Evolutionary conservation across 23 tunicate species (phyloP).

Genomic region (Diplosoma virens): DNA sequence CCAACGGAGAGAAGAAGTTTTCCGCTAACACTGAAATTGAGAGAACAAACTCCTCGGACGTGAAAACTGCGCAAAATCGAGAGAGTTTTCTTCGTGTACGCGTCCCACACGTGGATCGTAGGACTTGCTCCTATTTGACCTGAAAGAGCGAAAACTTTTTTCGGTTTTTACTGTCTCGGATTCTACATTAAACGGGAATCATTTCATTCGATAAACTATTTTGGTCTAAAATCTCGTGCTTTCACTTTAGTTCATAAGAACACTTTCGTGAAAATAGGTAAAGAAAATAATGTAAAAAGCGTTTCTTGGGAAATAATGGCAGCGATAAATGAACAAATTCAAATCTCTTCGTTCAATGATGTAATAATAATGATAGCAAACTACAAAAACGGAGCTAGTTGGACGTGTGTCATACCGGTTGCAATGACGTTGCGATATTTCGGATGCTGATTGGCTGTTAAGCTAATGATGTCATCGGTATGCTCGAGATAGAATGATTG

Average conservation of each 20-base stretch:
- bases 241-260: no score
- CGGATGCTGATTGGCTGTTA: slow-evolving; percentile 87
- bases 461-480: slow-evolving; percentile 87
- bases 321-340: no score
- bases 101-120: slow-evolving; percentile 92
- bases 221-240: no score
- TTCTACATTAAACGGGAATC: no score
- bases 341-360: no score
- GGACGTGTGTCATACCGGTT: slow-evolving; percentile 83
- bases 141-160: background rate
- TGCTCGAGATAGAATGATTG: slow-evolving; percentile 94
- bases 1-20: slow-evolving; percentile 84
- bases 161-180: no score
- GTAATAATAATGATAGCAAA: no score
- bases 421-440: slow-evolving; percentile 82
- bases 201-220: no score
- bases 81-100: slow-evolving; percentile 45
- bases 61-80: slow-evolving; percentile 83
- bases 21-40: slow-evolving; percentile 86
- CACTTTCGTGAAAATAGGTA: no score
- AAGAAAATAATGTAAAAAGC: no score
- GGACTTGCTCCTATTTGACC: slow-evolving; percentile 83
- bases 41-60: slow-evolving; percentile 67
- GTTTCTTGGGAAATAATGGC: no score
- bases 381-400: no score